Evolutionary conservation across 2,797 vertebrate species (phyloP), one percentile per base, ranked within the genome.

Genomic region (Pyrocephalus nanus): DNA sequence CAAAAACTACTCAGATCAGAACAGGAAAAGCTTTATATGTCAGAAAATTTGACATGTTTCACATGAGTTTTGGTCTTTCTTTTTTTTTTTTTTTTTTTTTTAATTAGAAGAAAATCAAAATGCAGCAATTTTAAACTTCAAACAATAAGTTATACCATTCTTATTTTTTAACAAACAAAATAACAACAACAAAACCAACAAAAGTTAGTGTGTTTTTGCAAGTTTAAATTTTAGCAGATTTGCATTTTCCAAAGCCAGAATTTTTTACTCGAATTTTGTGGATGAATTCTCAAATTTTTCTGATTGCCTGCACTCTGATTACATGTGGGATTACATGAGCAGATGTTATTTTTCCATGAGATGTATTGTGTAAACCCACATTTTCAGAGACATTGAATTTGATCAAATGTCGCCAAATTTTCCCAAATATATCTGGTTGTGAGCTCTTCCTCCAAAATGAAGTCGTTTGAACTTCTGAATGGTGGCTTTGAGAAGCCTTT

Each of bases 401-500:
- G 60, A 74, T 48, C 67, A 64, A 55, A 60, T 27, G 2, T 32
- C 34, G 26, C 22, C 66, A 75, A n/a, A 40, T 73, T 89, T 85
- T 78, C 89, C 36, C 18, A 23, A 12, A 54, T 45, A 76, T 30
- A 71, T n/a, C 36, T 32, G 9, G 6, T 7, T 53, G 34, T 47
- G 47, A 84, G 66, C 25, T 34, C 38, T 86, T 84, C 29, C 40
- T 91, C 60, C 34, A 48, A 51, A 82, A 43, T 12, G 25, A 60
- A 87, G 34, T 2, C 1, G 11, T 77, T 67, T 15, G 3, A 60
- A 83, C 65, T 83, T 71, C 81, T 92, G 67, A 90, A 83, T 91
- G 85, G 91, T 71, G 82, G 53, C 65, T 92, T 90, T 77, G 48
- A 82, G 61, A 42, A 89, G 38, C 32, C 73, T 93, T 95, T 79